Evolutionary conservation across 2,797 vertebrate species (phyloP), one percentile per base, ranked within the genome.

Genomic region (Masticophis lateralis): DNA sequence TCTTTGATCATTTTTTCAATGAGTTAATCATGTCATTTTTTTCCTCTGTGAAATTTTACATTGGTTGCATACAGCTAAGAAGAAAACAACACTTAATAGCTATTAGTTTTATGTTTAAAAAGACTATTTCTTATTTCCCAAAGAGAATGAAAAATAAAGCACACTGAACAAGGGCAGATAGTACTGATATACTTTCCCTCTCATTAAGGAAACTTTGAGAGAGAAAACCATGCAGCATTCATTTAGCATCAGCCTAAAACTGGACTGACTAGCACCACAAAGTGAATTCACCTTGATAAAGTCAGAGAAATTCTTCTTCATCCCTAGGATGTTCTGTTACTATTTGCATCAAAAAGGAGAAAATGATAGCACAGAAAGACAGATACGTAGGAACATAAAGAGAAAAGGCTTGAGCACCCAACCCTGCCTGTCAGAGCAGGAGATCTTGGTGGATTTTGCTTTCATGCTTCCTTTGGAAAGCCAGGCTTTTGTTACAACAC

Each of bases 361-460:
- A 86, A 56, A 13, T 86, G 92, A 86, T 90, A 86, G 53, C n/a
- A 66, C 13, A 56, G 59, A 55, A 69, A 69, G 51, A 93, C 51
- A 56, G 92, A 86, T 47, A 53, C 32, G 16, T 90, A 43, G 53
- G 53, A 90, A 66, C 51, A 93, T 90, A 90, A 90, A 92, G 88
- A 43, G 79, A 93, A 53, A 90, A 93, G 43, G 25, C 92, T 87
- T 86, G 74, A 90, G 79, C 92, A 90, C 59, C 87, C 60, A 87
- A 91, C 89, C 55, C n/a, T 2, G 37, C 60, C 61, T 93, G 53
- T 74, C 92, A 91, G 55, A 87, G 27, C 61, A 91, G 32, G 43
- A 91, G 86, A 87, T 87, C 60, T 93, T 88, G 61, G 86, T 59
- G 55, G 87, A 88, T 74, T 93, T 93, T 88, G 43, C 86, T 91